A percentile compares a stretch with the other conserved stretches of the same genome.
These are phyloP conservation scores for Elymnias hypermnestra DNA, from an alignment of 1,140 invertebrate species.

Conservation along the genomic window DNA sequence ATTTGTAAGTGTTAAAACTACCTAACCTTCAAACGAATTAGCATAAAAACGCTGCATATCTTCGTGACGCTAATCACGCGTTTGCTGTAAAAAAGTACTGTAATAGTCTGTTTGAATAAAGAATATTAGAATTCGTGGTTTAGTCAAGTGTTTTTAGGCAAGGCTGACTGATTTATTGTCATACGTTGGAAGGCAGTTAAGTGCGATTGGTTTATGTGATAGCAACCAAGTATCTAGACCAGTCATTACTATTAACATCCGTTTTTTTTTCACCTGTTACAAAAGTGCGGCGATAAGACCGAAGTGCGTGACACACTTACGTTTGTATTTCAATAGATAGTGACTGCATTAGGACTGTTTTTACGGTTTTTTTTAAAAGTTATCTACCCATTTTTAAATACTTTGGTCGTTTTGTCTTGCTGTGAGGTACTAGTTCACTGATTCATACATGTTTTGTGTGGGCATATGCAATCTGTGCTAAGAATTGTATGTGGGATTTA, in stretches of 20 bases:
- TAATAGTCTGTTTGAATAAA: too few species aligned
- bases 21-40: too few species aligned
- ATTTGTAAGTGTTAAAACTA: too few species aligned
- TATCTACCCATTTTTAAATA: constrained; percentile 6
- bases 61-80: too few species aligned
- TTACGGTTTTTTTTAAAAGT: constrained; percentile 16
- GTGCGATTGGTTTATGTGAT: not conserved
- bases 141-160: too few species aligned
- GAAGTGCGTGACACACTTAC: constrained; percentile 42
- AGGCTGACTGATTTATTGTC: too few species aligned
- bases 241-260: not conserved
- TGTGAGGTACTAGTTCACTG: constrained; percentile 10
- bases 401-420: constrained; percentile 10
- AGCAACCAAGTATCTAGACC: not conserved
- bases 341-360: constrained; percentile 24
- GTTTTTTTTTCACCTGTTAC: constrained; percentile 26
- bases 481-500: too few species aligned
- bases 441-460: constrained; percentile 8
- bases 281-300: constrained; percentile 24
- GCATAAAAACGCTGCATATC: too few species aligned
- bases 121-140: too few species aligned
- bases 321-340: constrained; percentile 31
- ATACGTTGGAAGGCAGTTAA: too few species aligned
- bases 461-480: too few species aligned
- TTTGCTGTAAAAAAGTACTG: too few species aligned